Evolutionary conservation across 2,888 invertebrate species (phyloP), one percentile per base, ranked within the genome.

Genomic region (Athrips mouffetella): DNA sequence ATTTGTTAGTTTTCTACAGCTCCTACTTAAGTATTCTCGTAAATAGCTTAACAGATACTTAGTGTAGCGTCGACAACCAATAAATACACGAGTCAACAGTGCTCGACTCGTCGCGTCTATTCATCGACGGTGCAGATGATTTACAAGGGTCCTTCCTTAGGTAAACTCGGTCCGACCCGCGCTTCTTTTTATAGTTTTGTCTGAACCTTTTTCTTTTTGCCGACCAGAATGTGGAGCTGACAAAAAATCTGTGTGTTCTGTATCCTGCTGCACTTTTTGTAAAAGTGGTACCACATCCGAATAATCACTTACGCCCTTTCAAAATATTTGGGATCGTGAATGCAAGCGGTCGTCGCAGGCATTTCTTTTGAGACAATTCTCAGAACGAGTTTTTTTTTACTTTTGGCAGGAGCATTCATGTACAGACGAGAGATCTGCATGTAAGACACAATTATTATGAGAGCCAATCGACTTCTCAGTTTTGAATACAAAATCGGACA

Each of bases 81-180:
- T 85, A 87, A 87, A 83, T 80, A 82, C 71, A 74, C 74, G 65
- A 86, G 85, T 86, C 85, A 86, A 87, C 84, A 84, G 70, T 75
- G 80, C 78, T 82, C 71, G 69, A 77, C 72, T 70, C 75, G 77
- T 74, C 73, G 69, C 67, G 67, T 74, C 75, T 79, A 85, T 86
- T 85, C 83, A 82, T 79, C 76, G 76, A 66, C 70, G 65, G 73
- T 74, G 76, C 74, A 77, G 84, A 87, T 87, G 88, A 87, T 87
- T 87, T 88, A 87, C 86, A 87, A 86, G 88, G 88, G 83, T 78
- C 86, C 83, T 83, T 84, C 74, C 82, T 87, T 87, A 84, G 88
- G 88, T 86, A 87, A 86, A 85, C 84, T 80, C 67, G 74, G 73
- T 59, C 72, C 83, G 82, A 78, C 77, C 80, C 83, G 74, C 73